Percentiles rank a stretch among this genome's conserved stretches.
Evolutionary conservation across 2,888 invertebrate genomes (phyloP).

Genomic region (Euzetes globulus): DNA sequence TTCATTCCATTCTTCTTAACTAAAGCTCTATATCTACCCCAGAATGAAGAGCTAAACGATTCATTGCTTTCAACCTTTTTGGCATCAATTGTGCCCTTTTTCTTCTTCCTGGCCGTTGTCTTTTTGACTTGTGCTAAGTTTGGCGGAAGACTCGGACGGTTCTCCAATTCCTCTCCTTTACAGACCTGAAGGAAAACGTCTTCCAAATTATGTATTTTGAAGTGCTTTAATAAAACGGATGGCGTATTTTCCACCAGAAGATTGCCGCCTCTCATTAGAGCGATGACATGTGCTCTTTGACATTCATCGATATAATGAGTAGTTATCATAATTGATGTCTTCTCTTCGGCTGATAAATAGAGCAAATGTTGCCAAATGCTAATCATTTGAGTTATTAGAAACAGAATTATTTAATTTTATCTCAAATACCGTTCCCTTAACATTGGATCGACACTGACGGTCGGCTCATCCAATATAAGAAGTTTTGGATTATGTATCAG

Average conservation of each 20-base stretch:
- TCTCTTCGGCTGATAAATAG: neutral
- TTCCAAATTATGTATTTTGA: neutral
- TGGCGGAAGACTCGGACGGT: too few species aligned
- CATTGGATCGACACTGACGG: neutral
- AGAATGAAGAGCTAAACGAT: neutral
- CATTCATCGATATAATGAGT: slow-evolving; percentile 21
- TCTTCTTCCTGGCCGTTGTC: neutral
- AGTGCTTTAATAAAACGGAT: neutral
- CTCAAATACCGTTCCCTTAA: slow-evolving; percentile 2
- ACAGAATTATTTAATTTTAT: neutral
- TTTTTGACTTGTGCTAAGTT: neutral
- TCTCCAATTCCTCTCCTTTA: neutral
- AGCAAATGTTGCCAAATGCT: slow-evolving; percentile 24
- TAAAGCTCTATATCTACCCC: neutral
- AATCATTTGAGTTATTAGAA: neutral
- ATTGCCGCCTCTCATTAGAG: neutral
- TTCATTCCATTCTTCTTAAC: neutral
- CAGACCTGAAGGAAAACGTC: neutral
- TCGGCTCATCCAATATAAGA: slow-evolving; percentile 12
- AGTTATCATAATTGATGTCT: neutral
- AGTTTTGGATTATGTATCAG: slow-evolving; percentile 6
- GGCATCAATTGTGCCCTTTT: neutral
- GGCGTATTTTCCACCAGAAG: neutral
- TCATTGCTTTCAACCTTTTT: neutral
- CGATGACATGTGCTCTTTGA: neutral